These are phyloP conservation scores for Agrilus cyanescens DNA, from an alignment of 2,888 invertebrate species.

Conservation along the genomic window DNA sequence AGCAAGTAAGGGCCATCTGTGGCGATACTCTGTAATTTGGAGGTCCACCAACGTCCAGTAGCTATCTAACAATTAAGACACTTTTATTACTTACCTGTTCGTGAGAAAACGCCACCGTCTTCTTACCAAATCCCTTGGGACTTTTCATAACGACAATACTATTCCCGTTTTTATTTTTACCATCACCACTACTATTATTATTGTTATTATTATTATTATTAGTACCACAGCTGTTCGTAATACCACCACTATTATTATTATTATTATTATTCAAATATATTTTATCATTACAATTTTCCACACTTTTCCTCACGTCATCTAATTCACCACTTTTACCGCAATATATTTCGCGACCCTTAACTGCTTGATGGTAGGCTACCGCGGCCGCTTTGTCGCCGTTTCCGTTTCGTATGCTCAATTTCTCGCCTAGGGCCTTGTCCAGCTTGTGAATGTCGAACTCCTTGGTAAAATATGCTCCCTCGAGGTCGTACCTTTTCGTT, in stretches of 20 bases:
- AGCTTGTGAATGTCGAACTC: slow-evolving; percentile 17
- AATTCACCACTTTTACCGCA: slow-evolving; percentile 2
- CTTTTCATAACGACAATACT: slow-evolving; percentile 15
- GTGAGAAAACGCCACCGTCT: slow-evolving; percentile 32
- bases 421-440: slow-evolving; percentile 15
- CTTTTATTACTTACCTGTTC: slow-evolving; percentile 55
- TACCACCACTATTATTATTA: background rate
- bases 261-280: slow-evolving; percentile 10
- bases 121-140: slow-evolving; percentile 29
- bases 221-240: background rate
- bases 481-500: slow-evolving; percentile 21
- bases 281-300: slow-evolving; percentile 20
- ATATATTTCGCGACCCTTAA: slow-evolving; percentile 1
- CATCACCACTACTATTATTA: slow-evolving; percentile 10
- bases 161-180: slow-evolving; percentile 15
- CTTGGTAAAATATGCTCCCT: slow-evolving; percentile 22
- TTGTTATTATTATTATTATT: slow-evolving; percentile 9
- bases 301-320: slow-evolving; percentile 11
- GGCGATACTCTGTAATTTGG: too few relatives aligned
- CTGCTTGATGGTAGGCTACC: too few relatives aligned
- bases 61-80: background rate
- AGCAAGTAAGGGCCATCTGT: too few relatives aligned
- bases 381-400: too few relatives aligned
- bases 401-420: slow-evolving; percentile 14
- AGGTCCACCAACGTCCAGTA: too few relatives aligned